These are phyloP conservation scores for Argyresthia albistria DNA, from an alignment of 2,888 invertebrate genomes.

Conservation along the genomic window DNA sequence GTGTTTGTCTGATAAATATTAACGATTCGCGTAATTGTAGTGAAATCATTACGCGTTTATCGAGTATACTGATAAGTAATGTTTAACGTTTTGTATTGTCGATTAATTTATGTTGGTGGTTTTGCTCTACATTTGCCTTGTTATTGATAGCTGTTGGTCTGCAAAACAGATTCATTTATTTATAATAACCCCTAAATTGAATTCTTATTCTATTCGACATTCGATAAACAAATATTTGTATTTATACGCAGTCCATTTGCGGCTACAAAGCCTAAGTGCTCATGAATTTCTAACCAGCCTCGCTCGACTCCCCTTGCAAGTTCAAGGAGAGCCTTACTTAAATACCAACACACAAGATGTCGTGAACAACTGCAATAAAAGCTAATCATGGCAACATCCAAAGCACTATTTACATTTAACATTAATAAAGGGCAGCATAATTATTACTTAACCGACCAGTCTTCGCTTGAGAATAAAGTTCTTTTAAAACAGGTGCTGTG, in stretches of 20 bases:
- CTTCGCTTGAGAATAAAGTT: conserved; percentile 41
- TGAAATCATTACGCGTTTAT: neutral
- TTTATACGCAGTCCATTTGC: too few species aligned
- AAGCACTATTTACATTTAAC: conserved; percentile 23
- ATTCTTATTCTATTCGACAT: too few species aligned
- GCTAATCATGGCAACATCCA: conserved; percentile 18
- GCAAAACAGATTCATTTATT: too few species aligned
- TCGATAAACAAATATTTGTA: too few species aligned
- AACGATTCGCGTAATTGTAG: neutral
- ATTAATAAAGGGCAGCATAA: conserved; percentile 27
- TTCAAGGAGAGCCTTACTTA: conserved; percentile 17
- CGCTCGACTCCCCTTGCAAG: conserved; percentile 11
- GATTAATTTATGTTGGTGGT: too few species aligned
- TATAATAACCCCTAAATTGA: too few species aligned
- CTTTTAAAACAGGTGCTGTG: conserved; percentile 15
- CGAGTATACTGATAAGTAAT: neutral
- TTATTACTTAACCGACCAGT: conserved; percentile 39
- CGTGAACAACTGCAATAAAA: conserved; percentile 35
- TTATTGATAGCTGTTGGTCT: too few species aligned
- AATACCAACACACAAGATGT: conserved; percentile 22
- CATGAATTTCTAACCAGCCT: neutral
- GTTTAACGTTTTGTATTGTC: too few species aligned
- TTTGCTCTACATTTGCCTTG: too few species aligned
- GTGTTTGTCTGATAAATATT: neutral
- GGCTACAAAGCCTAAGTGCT: neutral